Percentiles rank a stretch among this genome's conserved stretches.
These are phyloP conservation scores for Sander vitreus DNA, from an alignment of 2,113 vertebrate genomes.

Conservation along the genomic window DNA sequence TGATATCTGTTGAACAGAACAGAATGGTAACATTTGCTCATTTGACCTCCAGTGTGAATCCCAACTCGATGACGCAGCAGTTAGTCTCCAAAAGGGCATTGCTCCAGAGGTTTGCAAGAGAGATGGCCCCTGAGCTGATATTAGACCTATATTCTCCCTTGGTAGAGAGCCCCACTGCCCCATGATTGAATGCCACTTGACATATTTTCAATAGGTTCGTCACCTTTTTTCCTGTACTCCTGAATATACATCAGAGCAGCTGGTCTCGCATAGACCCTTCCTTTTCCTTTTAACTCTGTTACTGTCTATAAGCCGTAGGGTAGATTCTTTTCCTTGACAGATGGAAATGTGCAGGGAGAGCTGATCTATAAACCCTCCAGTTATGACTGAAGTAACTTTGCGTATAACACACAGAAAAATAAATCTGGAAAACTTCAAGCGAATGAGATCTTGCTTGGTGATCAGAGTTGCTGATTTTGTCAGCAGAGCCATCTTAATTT, in stretches of 20 bases:
- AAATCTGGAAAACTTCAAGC: slow-evolving; percentile 36
- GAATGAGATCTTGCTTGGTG: slow-evolving; percentile 9
- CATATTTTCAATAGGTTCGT: slow-evolving; percentile 83
- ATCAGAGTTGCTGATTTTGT: slow-evolving; percentile 23
- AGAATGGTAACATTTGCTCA: neutral
- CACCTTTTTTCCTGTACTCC: slow-evolving; percentile 80
- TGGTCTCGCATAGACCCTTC: slow-evolving; percentile 53
- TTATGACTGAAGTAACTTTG: slow-evolving; percentile 47
- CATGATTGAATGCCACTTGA: slow-evolving; percentile 78
- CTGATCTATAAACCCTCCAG: slow-evolving; percentile 46
- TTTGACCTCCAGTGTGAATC: slow-evolving; percentile 52
- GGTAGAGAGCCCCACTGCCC: slow-evolving; percentile 65
- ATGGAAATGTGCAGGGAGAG: slow-evolving; percentile 50
- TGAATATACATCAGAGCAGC: slow-evolving; percentile 81
- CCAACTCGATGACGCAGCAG: slow-evolving; percentile 73
- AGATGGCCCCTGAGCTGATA: slow-evolving; percentile 65
- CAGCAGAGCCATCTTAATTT: slow-evolving; percentile 23
- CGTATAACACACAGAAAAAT: slow-evolving; percentile 12
- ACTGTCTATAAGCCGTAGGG: slow-evolving; percentile 49
- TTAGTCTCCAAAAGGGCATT: slow-evolving; percentile 65
- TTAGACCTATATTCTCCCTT: slow-evolving; percentile 55
- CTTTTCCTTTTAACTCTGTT: slow-evolving; percentile 46
- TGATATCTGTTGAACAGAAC: neutral
- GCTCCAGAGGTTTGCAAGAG: slow-evolving; percentile 50
- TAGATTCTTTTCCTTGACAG: slow-evolving; percentile 50